Conservation (phyloP, 2,113 vertebrate species). For the rat (Rattus norvegicus) region GRCr8 NC_086022.1:104884001-104884500, state of each 20-base stretch:
- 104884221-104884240: not conserved
- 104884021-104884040: not conserved
- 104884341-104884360: not conserved
- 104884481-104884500: too few relatives aligned
- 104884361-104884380: not conserved
- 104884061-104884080: not conserved
- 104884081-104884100: not conserved
- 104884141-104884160: not conserved
- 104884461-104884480: too few relatives aligned
- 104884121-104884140: not conserved
- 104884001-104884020: too few relatives aligned
- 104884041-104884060: not conserved
- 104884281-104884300: too few relatives aligned
- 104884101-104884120: not conserved
- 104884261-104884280: not conserved
- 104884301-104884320: not conserved
- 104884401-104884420: not conserved
- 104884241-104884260: not conserved
- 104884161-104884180: not conserved
- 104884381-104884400: not conserved
- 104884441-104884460: too few relatives aligned
- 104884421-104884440: not conserved
- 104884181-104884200: not conserved
- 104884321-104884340: constrained; percentile 28
- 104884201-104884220: not conserved